Percentiles rank a stretch among this genome's conserved stretches.
Conservation (phyloP, 1,140 invertebrate genomes). For the Aphaenogaster ashmeadi region DNA sequence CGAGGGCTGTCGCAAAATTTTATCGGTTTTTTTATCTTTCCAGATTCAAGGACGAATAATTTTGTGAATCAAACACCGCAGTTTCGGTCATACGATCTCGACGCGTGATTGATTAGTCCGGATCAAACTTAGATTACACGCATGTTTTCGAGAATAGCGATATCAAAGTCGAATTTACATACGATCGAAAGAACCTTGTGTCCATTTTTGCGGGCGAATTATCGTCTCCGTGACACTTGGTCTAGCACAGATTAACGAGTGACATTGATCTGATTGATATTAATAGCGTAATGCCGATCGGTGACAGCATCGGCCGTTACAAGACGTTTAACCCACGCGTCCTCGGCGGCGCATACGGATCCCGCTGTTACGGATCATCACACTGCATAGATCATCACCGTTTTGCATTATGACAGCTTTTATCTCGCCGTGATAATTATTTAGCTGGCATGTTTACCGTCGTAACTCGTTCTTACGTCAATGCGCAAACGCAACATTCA, state of each 20-base stretch:
- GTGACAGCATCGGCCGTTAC: constrained; percentile 39
- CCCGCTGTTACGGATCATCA: constrained; percentile 24
- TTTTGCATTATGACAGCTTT: constrained; percentile 38
- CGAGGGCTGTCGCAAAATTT: not conserved
- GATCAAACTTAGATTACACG: not conserved
- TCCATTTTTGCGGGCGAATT: constrained; percentile 52
- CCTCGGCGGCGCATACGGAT: not conserved
- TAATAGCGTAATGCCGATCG: constrained; percentile 53
- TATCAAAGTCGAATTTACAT: constrained; percentile 30
- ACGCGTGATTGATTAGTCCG: not conserved
- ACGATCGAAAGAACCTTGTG: constrained; percentile 56
- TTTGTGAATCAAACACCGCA: not conserved
- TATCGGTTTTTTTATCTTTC: not conserved
- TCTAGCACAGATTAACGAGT: constrained; percentile 44
- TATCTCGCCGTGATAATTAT: constrained; percentile 54
- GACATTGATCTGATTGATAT: constrained; percentile 63
- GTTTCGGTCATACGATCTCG: not conserved
- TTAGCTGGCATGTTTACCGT: not conserved
- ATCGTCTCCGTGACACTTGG: constrained; percentile 47
- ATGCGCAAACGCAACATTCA: constrained; percentile 11
- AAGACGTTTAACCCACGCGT: constrained; percentile 36
- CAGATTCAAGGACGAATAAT: not conserved
- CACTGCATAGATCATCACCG: constrained; percentile 3
- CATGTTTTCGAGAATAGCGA: not conserved
- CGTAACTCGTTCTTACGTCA: constrained; percentile 27